Conservation (phyloP, 2,888 invertebrate species). For the Watsonalla binaria region DNA sequence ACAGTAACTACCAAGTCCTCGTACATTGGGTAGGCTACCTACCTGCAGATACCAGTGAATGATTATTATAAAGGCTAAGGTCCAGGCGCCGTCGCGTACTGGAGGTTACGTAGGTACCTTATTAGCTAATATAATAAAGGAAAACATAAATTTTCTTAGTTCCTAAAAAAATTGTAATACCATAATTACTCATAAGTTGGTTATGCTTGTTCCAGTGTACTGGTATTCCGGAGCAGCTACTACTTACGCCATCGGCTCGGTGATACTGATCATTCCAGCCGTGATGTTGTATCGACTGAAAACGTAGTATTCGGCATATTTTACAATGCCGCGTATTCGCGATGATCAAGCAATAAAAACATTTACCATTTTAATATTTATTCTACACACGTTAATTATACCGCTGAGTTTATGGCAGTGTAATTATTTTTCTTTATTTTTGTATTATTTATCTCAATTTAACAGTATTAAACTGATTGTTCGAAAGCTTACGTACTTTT, state of each 20-base stretch:
- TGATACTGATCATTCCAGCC: slow-evolving; percentile 87
- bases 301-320: slow-evolving; percentile 33
- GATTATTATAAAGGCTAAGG: too few species aligned
- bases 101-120: too few species aligned
- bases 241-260: slow-evolving; percentile 90
- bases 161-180: too few species aligned
- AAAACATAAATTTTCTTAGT: too few species aligned
- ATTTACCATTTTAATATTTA: slow-evolving; percentile 16
- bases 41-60: too few species aligned
- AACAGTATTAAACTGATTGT: slow-evolving; percentile 48
- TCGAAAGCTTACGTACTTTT: slow-evolving; percentile 4
- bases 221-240: slow-evolving; percentile 92
- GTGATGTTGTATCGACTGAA: slow-evolving; percentile 79
- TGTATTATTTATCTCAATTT: slow-evolving; percentile 43
- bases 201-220: slow-evolving; percentile 80
- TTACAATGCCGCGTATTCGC: slow-evolving; percentile 27
- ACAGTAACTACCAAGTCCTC: too few species aligned
- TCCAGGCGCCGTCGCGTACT: neutral
- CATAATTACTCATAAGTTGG: too few species aligned
- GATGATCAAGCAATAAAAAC: slow-evolving; percentile 28
- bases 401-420: slow-evolving; percentile 23
- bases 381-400: slow-evolving; percentile 18
- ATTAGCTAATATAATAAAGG: too few species aligned
- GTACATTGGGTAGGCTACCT: too few species aligned
- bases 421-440: slow-evolving; percentile 15